Evolutionary conservation across 1,140 invertebrate genomes (phyloP).

Genomic region (Gryllus bimaculatus): DNA sequence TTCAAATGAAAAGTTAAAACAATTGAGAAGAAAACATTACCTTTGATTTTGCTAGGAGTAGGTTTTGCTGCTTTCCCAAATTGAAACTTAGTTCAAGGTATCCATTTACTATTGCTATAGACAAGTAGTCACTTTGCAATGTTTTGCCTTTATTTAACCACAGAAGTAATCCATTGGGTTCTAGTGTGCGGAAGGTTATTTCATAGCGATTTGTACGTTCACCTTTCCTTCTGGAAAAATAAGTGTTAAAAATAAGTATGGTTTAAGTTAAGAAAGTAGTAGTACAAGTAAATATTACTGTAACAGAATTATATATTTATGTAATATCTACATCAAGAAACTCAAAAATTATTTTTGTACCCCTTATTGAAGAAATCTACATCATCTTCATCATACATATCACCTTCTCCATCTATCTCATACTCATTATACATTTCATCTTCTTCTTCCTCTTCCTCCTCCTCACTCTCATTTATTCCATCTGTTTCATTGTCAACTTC

Average conservation of each 20-base stretch:
- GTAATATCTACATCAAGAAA: too few relatives aligned
- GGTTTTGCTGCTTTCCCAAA: constrained; percentile 46
- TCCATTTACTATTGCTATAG: constrained; percentile 49
- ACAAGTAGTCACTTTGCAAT: constrained; percentile 44
- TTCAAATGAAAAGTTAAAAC: not conserved
- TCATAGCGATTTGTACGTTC: constrained; percentile 60
- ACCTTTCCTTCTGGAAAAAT: constrained; percentile 43
- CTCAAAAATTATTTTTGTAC: constrained; percentile 12
- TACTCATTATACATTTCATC: constrained; percentile 29
- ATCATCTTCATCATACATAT: constrained; percentile 28
- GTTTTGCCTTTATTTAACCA: constrained; percentile 49
- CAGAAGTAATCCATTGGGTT: constrained; percentile 54
- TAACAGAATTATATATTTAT: too few relatives aligned
- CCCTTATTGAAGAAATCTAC: constrained; percentile 22
- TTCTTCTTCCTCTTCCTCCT: constrained; percentile 26
- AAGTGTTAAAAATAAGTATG: constrained; percentile 7
- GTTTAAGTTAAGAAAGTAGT: too few relatives aligned
- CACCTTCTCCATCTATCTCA: constrained; percentile 27
- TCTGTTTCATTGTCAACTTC: constrained; percentile 20
- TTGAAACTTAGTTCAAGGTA: constrained; percentile 53
- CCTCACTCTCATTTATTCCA: constrained; percentile 23
- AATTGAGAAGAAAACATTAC: constrained; percentile 25
- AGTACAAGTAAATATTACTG: too few relatives aligned
- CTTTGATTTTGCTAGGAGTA: constrained; percentile 44
- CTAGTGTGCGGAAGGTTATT: constrained; percentile 56